Percentiles rank a stretch among this genome's conserved stretches.
Conservation (phyloP, 1,140 invertebrate genomes). For the Mesaphorura yosii region DNA sequence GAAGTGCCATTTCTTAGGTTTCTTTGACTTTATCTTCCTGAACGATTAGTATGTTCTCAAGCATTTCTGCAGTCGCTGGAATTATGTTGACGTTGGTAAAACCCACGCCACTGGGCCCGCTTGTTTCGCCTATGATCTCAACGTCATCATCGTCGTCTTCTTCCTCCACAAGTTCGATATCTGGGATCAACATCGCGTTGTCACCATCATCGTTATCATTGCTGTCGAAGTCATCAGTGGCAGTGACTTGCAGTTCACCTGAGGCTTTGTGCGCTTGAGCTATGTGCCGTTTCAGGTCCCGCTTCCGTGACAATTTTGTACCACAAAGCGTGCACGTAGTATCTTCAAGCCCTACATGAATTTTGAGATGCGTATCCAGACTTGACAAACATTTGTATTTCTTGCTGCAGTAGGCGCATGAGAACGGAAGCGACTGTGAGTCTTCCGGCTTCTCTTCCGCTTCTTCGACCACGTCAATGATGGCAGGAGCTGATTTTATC, state of each 20-base stretch:
- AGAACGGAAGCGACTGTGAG: constrained; percentile 1
- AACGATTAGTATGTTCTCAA: not conserved
- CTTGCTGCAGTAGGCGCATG: constrained; percentile 19
- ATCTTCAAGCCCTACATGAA: constrained; percentile 18
- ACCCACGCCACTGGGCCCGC: not conserved
- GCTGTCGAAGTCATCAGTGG: too few species aligned
- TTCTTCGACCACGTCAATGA: too few species aligned
- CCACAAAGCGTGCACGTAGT: constrained; percentile 18
- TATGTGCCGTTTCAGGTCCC: constrained; percentile 28
- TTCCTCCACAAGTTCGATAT: not conserved
- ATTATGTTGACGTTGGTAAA: not conserved
- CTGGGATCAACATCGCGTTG: not conserved
- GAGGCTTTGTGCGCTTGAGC: constrained; percentile 18
- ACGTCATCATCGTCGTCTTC: not conserved
- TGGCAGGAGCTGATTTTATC: too few species aligned
- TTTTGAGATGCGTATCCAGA: constrained; percentile 25
- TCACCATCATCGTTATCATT: not conserved
- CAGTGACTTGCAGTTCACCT: too few species aligned
- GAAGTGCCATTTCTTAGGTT: too few species aligned
- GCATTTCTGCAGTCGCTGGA: not conserved
- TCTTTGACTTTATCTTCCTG: too few species aligned
- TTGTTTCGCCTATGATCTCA: not conserved
- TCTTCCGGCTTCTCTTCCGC: too few species aligned
- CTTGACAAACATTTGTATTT: constrained; percentile 25
- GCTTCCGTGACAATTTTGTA: constrained; percentile 12